Evolutionary conservation across 2,113 vertebrate genomes (phyloP).

Genomic region (Ictidomys tridecemlineatus): DNA sequence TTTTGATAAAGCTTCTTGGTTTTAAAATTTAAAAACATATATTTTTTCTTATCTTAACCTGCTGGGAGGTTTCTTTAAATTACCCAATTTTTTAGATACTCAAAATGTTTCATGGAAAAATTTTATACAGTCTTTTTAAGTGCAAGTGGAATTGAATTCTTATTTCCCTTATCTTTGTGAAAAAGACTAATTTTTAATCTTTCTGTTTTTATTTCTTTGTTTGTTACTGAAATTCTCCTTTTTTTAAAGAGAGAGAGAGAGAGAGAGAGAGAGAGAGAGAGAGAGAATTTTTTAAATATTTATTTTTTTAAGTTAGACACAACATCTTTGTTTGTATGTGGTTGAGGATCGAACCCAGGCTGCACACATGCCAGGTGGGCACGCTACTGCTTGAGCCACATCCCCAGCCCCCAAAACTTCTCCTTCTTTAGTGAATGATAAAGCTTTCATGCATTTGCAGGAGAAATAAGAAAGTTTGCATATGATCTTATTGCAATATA

Average conservation of each 20-base stretch:
- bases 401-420: background rate
- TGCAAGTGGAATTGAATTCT: background rate
- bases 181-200: background rate
- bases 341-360: too few relatives aligned
- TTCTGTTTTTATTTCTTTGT: background rate
- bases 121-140: background rate
- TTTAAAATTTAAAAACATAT: conserved; percentile 5
- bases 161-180: background rate
- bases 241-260: background rate
- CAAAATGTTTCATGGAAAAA: background rate
- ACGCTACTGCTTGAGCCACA: too few relatives aligned
- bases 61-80: background rate
- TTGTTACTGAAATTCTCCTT: background rate
- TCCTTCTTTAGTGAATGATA: background rate
- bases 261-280: too few relatives aligned
- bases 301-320: too few relatives aligned
- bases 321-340: too few relatives aligned
- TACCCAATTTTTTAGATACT: background rate
- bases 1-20: background rate
- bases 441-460: background rate
- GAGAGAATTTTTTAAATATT: too few relatives aligned
- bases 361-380: too few relatives aligned
- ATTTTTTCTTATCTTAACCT: background rate
- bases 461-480: background rate
- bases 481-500: conserved; percentile 14